A percentile compares a stretch with the other conserved stretches of the same genome.
These are phyloP conservation scores for Flabesymbios commensalis DNA, from an alignment of 2,888 invertebrate genomes.

Conservation along the genomic window DNA sequence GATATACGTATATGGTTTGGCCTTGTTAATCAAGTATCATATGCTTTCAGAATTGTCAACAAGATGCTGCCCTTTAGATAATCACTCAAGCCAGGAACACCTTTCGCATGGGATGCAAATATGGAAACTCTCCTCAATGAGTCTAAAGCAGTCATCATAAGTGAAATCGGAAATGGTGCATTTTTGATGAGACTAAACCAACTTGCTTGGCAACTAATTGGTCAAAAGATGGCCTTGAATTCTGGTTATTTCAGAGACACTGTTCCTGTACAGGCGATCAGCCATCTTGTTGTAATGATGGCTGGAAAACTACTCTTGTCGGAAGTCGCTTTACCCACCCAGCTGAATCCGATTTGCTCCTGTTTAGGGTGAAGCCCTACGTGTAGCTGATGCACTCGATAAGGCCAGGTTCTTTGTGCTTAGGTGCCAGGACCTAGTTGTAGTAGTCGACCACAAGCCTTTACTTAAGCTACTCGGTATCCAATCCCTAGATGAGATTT, in stretches of 20 bases:
- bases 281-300: conserved; percentile 31
- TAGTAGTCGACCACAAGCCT: conserved; percentile 27
- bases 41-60: conserved; percentile 38
- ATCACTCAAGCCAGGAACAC: conserved; percentile 33
- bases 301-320: conserved; percentile 32
- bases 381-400: conserved; percentile 16
- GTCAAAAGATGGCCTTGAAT: conserved; percentile 37
- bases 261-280: conserved; percentile 16
- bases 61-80: conserved; percentile 36
- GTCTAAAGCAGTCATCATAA: conserved; percentile 13
- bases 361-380: conserved; percentile 27
- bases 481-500: conserved; percentile 21
- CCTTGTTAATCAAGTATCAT: conserved; percentile 38
- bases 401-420: conserved; percentile 16
- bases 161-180: conserved; percentile 33
- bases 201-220: conserved; percentile 42
- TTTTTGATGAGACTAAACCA: conserved; percentile 36
- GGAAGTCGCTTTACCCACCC: conserved; percentile 34
- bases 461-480: conserved; percentile 22
- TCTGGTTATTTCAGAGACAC: conserved; percentile 39
- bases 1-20: conserved; percentile 40
- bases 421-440: conserved; percentile 19
- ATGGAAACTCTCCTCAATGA: conserved; percentile 20
- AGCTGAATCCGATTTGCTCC: conserved; percentile 28
- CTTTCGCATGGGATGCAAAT: conserved; percentile 26